Evolutionary conservation across 2,113 vertebrate species (phyloP).

Genomic region (Anhinga anhinga): DNA sequence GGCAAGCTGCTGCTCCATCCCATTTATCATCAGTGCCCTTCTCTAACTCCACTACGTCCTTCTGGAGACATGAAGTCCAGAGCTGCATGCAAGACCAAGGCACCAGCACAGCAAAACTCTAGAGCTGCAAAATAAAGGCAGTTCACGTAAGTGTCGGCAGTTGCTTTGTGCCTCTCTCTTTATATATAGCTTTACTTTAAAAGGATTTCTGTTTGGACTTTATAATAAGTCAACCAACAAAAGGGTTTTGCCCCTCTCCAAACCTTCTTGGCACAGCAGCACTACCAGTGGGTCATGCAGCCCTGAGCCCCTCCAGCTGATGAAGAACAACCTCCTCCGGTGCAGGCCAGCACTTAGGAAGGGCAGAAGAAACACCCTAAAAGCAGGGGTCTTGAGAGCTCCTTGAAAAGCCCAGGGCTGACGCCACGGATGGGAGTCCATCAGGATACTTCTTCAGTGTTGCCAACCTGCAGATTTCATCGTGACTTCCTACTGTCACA

Average conservation of each 20-base stretch:
- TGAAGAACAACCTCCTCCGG: background rate
- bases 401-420: background rate
- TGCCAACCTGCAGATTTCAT: background rate
- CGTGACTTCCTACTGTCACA: background rate
- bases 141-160: accelerated
- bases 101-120: background rate
- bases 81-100: background rate
- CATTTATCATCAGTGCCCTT: background rate
- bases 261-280: background rate
- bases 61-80: background rate
- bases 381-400: background rate
- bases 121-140: conserved; percentile 33
- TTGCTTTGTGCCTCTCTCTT: background rate
- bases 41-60: background rate
- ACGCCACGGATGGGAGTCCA: accelerated
- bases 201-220: background rate
- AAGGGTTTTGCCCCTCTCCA: background rate
- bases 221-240: background rate
- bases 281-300: too few species aligned
- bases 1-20: background rate
- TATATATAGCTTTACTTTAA: accelerated
- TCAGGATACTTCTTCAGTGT: background rate
- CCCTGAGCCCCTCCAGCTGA: background rate
- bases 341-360: background rate
- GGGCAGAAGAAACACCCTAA: background rate